Evolutionary conservation across 2,888 invertebrate species (phyloP).

Genomic region (Tetragonisca angustula): DNA sequence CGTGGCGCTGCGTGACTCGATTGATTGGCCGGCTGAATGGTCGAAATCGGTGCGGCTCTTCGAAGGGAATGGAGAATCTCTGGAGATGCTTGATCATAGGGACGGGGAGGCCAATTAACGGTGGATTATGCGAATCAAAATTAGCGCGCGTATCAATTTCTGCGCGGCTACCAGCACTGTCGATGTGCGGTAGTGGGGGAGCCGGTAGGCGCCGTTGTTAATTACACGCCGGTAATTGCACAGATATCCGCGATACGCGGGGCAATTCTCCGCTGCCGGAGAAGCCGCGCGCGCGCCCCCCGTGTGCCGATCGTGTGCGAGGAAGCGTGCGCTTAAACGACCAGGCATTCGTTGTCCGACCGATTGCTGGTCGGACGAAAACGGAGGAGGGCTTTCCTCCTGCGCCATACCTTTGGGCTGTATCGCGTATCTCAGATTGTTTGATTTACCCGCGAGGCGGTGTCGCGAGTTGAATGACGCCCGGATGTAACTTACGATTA

Average conservation of each 20-base stretch:
- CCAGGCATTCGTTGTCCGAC: slow-evolving; percentile 25
- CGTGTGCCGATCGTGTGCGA: not conserved
- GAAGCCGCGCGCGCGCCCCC: not conserved
- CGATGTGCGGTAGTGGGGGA: not conserved
- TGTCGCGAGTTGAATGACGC: not conserved
- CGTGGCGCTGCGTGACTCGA: slow-evolving; percentile 8
- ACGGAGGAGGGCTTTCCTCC: slow-evolving; percentile 14
- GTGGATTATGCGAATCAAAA: slow-evolving; percentile 49
- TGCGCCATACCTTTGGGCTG: slow-evolving; percentile 16
- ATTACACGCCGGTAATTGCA: slow-evolving; percentile 60
- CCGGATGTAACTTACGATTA: slow-evolving; percentile 34
- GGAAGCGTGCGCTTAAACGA: slow-evolving; percentile 22
- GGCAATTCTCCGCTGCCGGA: not conserved
- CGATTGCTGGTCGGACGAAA: not conserved
- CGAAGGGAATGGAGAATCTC: not conserved
- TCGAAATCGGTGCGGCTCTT: not conserved
- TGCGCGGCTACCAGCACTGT: not conserved
- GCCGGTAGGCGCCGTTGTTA: slow-evolving; percentile 37
- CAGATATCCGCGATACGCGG: slow-evolving; percentile 47
- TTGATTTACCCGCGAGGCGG: slow-evolving; percentile 23
- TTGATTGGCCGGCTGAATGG: slow-evolving; percentile 7
- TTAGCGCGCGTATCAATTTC: slow-evolving; percentile 44
- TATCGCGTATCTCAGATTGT: slow-evolving; percentile 34
- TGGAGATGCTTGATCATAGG: slow-evolving; percentile 27
- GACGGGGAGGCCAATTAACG: slow-evolving; percentile 42